Evolutionary conservation across 2,888 invertebrate genomes (phyloP), one percentile per base, ranked within the genome.

Genomic region (Cantharis lateralis): DNA sequence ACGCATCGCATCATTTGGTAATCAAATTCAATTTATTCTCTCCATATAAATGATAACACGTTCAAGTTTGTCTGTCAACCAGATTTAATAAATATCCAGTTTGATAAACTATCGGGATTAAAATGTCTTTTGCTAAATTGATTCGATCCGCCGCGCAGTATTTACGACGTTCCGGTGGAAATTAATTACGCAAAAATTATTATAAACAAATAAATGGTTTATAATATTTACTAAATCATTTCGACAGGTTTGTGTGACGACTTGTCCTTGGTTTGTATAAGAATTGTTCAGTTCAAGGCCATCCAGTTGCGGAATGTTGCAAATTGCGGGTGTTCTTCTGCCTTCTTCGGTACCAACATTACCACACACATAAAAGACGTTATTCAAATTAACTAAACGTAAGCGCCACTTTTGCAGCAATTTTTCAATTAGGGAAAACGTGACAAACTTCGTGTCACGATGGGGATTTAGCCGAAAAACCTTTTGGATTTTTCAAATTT

Each of bases 251-350:
- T 75, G 20, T 70, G 24, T 66, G 24, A 66, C 66, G 63, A 63
- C 68, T 74, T 82, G 83, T 82, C 84, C 84, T 85, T 84, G 83
- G 80, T 80, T 72, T 73, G 66, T 48, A 80, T 78, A 82, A 80
- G 81, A 81, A 83, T 84, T 82, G 85, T 84, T 81, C 85, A 83
- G 85, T 85, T 85, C 85, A 86, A 86, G 86, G 86, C 81, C 86
- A 83, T 79, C 83, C 69, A 71, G 80, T 82, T 81, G 78, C 74
- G 83, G 86, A 84, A 86, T 86, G 85, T 81, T 66, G 78, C 81
- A 82, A 83, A 84, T 85, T 83, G 84, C 85, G 85, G 83, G 82
- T 84, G 84, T 83, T 83, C 81, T 78, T 24, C 63, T 18, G 10
- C 62, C 61, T 18, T 15, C 62, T 62, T n/a, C 15, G n/a, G 16